Percentiles rank a stretch among this genome's conserved stretches.
Evolutionary conservation across 2,113 vertebrate genomes (phyloP).

Genomic region (Trogon surrucura): DNA sequence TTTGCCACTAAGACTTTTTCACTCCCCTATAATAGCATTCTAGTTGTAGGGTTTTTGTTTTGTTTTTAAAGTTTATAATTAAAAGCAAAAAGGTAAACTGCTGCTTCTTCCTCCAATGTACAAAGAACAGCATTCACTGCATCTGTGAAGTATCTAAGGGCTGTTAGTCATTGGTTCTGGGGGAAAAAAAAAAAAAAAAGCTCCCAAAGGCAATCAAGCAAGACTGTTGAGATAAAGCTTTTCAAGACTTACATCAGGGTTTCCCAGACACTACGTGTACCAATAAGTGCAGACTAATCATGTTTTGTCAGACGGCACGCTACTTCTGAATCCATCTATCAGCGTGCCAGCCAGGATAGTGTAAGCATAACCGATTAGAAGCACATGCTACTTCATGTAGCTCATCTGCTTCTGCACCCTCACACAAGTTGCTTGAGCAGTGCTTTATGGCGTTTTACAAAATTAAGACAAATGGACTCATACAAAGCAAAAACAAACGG

Average conservation of each 20-base stretch:
- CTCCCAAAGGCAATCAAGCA: constrained; percentile 14
- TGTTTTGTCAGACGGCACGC: constrained; percentile 26
- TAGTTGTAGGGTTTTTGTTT: background rate
- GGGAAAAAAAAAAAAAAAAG: constrained; percentile 7
- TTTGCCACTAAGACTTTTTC: background rate
- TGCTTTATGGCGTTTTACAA: background rate
- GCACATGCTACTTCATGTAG: background rate
- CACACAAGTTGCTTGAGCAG: background rate
- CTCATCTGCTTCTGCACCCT: background rate
- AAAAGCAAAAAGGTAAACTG: constrained; percentile 15
- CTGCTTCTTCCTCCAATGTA: background rate
- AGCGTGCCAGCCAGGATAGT: background rate
- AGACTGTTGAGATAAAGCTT: constrained; percentile 45
- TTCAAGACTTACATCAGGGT: constrained; percentile 47
- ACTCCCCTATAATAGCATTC: background rate
- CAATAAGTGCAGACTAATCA: constrained; percentile 43
- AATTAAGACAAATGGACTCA: background rate
- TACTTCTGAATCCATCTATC: constrained; percentile 3
- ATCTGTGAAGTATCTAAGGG: background rate
- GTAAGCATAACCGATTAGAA: background rate
- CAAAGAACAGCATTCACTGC: background rate
- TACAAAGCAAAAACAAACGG: background rate
- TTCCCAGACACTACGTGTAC: constrained; percentile 39
- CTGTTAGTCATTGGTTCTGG: constrained; percentile 46
- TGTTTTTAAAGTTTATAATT: background rate